Evolutionary conservation across 2,797 vertebrate species (phyloP).

Genomic region (Hylomyscus alleni): DNA sequence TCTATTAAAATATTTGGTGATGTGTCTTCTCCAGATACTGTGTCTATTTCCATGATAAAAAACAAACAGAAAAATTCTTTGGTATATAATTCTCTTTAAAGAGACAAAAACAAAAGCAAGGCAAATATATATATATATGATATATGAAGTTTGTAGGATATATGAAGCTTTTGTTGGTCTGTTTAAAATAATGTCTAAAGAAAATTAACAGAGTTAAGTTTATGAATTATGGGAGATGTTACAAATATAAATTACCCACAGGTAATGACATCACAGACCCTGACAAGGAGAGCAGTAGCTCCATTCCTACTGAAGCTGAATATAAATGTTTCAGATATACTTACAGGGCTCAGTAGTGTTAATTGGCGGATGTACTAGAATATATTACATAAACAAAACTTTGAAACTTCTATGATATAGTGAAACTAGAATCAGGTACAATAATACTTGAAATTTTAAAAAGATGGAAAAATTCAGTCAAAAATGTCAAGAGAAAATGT

Average conservation of each 20-base stretch:
- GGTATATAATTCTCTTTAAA: background rate
- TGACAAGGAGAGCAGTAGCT: background rate
- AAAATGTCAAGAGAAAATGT: background rate
- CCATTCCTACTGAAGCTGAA: background rate
- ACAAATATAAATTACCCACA: background rate
- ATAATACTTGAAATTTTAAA: background rate
- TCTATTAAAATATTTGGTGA: background rate
- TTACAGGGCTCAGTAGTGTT: background rate
- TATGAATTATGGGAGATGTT: background rate
- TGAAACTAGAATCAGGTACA: background rate
- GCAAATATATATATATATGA: background rate
- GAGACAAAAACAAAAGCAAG: background rate
- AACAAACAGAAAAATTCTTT: background rate
- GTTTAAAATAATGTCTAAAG: conserved; percentile 40
- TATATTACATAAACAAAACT: background rate
- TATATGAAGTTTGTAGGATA: background rate
- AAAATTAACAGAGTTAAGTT: background rate
- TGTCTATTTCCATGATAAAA: background rate
- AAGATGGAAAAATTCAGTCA: background rate
- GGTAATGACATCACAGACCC: background rate
- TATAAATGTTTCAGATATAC: background rate
- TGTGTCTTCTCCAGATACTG: background rate
- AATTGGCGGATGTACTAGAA: background rate
- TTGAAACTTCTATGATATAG: background rate
- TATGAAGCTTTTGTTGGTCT: background rate